These are phyloP conservation scores for Pyrocoelia pectoralis DNA, from an alignment of 2,888 invertebrate genomes.

Conservation along the genomic window DNA sequence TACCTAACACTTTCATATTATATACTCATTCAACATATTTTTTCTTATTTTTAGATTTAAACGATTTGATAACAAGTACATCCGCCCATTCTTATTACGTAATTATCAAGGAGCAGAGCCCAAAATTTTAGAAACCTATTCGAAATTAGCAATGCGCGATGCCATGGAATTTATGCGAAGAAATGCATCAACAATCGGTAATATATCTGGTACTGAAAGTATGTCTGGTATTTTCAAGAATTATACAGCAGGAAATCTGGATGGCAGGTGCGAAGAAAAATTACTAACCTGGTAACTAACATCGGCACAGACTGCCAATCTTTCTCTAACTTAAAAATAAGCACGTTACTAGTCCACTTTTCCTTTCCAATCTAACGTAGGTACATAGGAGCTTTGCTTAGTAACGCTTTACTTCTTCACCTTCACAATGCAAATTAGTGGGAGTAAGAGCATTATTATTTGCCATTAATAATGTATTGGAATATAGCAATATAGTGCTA, in stretches of 20 bases:
- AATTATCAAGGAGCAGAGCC: conserved; percentile 90
- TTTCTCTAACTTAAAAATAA: conserved; percentile 19
- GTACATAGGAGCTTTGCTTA: no score
- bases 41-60: no score
- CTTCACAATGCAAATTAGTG: no score
- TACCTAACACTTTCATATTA: no score
- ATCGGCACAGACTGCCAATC: conserved; percentile 53
- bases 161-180: conserved; percentile 91
- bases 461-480: no score
- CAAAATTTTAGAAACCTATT: conserved; percentile 93
- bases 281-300: conserved; percentile 66
- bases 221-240: conserved; percentile 92
- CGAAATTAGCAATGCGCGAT: conserved; percentile 91
- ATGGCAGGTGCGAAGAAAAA: conserved; percentile 78
- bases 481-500: no score
- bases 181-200: conserved; percentile 86
- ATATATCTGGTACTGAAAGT: conserved; percentile 87
- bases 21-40: no score
- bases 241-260: conserved; percentile 83
- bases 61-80: conserved; percentile 92
- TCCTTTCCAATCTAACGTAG: not conserved
- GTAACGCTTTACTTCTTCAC: no score
- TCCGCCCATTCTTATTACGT: conserved; percentile 86
- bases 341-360: conserved; percentile 4
- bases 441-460: no score